A percentile compares a stretch with the other conserved stretches of the same genome.
Conservation (phyloP, 2,888 invertebrate species). For the Leptopterna dolabrata region DNA sequence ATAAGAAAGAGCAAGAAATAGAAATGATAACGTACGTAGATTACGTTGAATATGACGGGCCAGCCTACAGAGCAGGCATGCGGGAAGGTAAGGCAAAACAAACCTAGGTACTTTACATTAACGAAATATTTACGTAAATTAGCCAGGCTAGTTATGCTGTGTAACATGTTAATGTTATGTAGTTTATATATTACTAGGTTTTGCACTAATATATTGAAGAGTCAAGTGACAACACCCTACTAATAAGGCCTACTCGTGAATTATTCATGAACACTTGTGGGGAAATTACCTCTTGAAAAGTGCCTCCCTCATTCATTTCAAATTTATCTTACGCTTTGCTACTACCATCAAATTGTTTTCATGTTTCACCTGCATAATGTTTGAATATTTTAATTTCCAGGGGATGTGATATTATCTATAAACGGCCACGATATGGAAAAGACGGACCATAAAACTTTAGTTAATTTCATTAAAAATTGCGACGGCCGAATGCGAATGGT, state of each 20-base stretch:
- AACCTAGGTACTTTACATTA: background rate
- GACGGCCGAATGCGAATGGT: constrained; percentile 94
- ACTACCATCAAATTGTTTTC: too few relatives aligned
- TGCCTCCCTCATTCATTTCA: too few relatives aligned
- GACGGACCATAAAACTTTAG: constrained; percentile 92
- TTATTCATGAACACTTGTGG: too few relatives aligned
- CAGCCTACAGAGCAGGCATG: constrained; percentile 93
- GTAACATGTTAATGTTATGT: background rate
- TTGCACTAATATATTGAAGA: too few relatives aligned
- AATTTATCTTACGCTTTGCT: too few relatives aligned
- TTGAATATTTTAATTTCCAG: constrained; percentile 64
- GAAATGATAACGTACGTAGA: constrained; percentile 98
- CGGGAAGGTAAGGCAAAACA: constrained; percentile 79
- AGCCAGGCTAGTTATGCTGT: background rate
- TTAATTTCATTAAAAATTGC: constrained; percentile 91
- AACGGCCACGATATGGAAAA: constrained; percentile 96
- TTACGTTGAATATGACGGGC: constrained; percentile 92
- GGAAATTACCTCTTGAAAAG: too few relatives aligned
- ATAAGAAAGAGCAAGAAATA: constrained; percentile 92
- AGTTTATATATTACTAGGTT: background rate
- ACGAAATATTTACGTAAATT: background rate
- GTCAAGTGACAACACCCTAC: too few relatives aligned
- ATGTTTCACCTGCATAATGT: too few relatives aligned
- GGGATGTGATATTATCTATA: constrained; percentile 95
- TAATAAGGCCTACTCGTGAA: too few relatives aligned